A percentile compares a stretch with the other conserved stretches of the same genome.
Conservation (phyloP, 1,140 invertebrate species). For the Drosophila seguyi region DNA sequence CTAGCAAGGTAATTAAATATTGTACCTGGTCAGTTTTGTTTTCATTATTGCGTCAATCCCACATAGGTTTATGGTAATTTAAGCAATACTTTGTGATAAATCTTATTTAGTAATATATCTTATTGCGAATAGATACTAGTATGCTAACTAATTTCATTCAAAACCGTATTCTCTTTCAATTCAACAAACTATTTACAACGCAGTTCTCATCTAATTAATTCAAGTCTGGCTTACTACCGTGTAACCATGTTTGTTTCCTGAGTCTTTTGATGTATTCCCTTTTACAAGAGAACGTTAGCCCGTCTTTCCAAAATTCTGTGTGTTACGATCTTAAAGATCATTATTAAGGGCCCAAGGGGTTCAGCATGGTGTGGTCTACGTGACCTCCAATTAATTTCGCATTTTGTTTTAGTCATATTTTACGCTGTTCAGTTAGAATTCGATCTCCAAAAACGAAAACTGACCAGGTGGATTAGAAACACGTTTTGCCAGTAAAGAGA, state of each 20-base stretch:
- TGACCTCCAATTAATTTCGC: slow-evolving; percentile 30
- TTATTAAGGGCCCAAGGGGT: slow-evolving; percentile 6
- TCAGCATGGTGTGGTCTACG: not conserved
- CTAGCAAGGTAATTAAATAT: not conserved
- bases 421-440: slow-evolving; percentile 14
- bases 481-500: slow-evolving; percentile 23
- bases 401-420: slow-evolving; percentile 29
- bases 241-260: slow-evolving; percentile 32
- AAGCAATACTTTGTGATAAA: not conserved
- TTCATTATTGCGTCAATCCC: not conserved
- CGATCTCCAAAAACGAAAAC: slow-evolving; percentile 6
- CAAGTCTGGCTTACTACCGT: not conserved
- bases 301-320: not conserved
- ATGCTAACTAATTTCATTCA: not conserved
- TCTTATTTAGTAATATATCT: not conserved
- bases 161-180: not conserved
- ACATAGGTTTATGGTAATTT: not conserved
- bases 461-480: slow-evolving; percentile 17
- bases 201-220: not conserved
- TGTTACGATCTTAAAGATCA: not conserved
- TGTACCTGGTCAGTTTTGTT: slow-evolving; percentile 4
- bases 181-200: not conserved
- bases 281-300: not conserved
- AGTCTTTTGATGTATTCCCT: slow-evolving; percentile 40
- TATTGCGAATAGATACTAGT: not conserved